Percentiles rank a stretch among this genome's conserved stretches.
Evolutionary conservation across 2,113 vertebrate species (phyloP).

Genomic region (Tylochromis polylepis): DNA sequence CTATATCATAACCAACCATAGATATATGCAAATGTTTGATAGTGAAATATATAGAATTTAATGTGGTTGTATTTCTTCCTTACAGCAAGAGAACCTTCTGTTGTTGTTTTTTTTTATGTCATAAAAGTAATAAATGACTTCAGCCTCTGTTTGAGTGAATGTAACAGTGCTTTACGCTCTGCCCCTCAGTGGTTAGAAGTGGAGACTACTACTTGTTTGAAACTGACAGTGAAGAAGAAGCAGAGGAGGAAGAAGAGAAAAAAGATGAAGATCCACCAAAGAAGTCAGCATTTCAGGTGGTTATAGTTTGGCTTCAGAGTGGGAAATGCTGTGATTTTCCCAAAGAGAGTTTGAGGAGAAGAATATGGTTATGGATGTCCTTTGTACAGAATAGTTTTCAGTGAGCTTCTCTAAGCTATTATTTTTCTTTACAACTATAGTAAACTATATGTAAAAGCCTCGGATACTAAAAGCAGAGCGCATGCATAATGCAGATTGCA

Average conservation of each 20-base stretch:
- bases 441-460: not conserved
- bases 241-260: constrained; percentile 88
- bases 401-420: not conserved
- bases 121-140: not conserved
- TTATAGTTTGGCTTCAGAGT: not conserved
- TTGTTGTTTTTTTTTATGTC: not conserved
- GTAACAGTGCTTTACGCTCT: constrained; percentile 58
- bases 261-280: constrained; percentile 85
- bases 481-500: not conserved
- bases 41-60: not conserved
- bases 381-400: not conserved
- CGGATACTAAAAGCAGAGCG: not conserved
- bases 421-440: not conserved
- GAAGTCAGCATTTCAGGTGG: constrained; percentile 95
- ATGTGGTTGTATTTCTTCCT: not conserved
- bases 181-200: constrained; percentile 95
- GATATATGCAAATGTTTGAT: not conserved
- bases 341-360: not conserved
- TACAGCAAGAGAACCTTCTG: not conserved
- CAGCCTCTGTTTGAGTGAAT: not conserved
- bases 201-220: constrained; percentile 99
- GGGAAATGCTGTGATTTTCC: not conserved
- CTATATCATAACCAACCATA: not conserved
- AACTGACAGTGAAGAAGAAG: constrained; percentile 98
- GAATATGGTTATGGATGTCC: not conserved